Percentiles rank a stretch among this genome's conserved stretches.
phyloP scores from a whole-genome alignment of 2,113 vertebrate genomes.

The Ptyas mucosa region DNA sequence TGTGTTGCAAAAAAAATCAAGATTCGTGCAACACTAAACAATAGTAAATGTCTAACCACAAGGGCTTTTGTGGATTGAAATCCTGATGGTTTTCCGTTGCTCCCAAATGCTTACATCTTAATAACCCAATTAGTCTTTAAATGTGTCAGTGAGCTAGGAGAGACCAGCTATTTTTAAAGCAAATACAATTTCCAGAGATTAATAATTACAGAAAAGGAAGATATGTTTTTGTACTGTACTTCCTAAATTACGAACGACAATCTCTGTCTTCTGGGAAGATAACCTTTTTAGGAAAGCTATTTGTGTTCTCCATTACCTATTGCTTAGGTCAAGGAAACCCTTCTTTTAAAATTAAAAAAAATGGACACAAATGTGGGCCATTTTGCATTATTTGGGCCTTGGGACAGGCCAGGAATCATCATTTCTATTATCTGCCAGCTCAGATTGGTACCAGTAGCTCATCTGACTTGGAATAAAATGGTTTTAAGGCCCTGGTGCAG shows the following conservation, averaged over 20 bases:
- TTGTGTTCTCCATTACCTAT: neutral
- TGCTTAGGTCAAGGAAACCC: neutral
- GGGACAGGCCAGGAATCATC: neutral
- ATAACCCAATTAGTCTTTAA: neutral
- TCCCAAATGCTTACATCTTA: neutral
- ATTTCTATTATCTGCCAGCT: neutral
- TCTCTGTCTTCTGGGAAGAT: neutral
- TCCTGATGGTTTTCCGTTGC: neutral
- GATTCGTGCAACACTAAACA: neutral
- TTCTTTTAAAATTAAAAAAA: neutral
- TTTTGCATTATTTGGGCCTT: neutral
- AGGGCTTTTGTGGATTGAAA: neutral
- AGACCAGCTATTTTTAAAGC: neutral
- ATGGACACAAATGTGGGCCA: neutral
- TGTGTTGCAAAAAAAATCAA: too few species aligned
- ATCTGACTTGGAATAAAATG: constrained; percentile 11
- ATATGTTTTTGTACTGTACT: neutral
- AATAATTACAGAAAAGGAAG: neutral
- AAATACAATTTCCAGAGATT: neutral
- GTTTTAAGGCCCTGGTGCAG: neutral
- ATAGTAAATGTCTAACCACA: neutral
- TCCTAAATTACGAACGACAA: neutral
- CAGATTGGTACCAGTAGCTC: constrained; percentile 22
- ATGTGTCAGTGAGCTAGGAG: neutral
- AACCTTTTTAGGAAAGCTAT: neutral